A percentile compares a stretch with the other conserved stretches of the same genome.
Evolutionary conservation across 2,797 vertebrate genomes (phyloP).

Genomic region (Artibeus jamaicensis): DNA sequence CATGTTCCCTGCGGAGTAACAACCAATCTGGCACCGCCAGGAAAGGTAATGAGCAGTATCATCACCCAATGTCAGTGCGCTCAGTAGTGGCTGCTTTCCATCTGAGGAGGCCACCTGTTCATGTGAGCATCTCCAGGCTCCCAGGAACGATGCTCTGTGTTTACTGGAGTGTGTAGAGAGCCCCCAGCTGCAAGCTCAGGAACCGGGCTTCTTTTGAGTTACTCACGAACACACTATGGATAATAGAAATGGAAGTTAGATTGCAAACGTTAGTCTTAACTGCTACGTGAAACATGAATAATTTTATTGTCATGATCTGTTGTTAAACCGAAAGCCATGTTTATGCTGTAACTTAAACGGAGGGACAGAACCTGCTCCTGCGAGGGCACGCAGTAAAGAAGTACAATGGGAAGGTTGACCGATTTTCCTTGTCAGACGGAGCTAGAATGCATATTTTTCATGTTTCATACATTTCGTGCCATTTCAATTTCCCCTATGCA

Average conservation of each 20-base stretch:
- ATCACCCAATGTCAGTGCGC: slow-evolving; percentile 78
- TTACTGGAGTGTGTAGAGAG: neutral
- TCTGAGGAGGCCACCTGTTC: slow-evolving; percentile 77
- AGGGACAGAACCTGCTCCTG: slow-evolving; percentile 41
- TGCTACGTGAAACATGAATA: neutral
- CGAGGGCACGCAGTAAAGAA: slow-evolving; percentile 58
- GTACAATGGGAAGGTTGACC: slow-evolving; percentile 68
- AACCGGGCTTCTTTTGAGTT: neutral
- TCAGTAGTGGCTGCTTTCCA: slow-evolving; percentile 72
- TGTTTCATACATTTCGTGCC: slow-evolving; percentile 66
- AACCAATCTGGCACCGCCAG: slow-evolving; percentile 69
- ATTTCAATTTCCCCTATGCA: slow-evolving; percentile 65
- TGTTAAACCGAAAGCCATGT: neutral
- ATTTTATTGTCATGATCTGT: neutral
- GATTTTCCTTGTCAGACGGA: slow-evolving; percentile 77
- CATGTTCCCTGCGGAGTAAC: slow-evolving; percentile 70
- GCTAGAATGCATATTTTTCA: slow-evolving; percentile 69
- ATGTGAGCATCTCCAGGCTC: slow-evolving; percentile 50
- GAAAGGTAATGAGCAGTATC: slow-evolving; percentile 75
- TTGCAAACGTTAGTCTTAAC: neutral
- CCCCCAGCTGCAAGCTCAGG: neutral
- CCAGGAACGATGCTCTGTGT: neutral
- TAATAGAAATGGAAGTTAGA: neutral
- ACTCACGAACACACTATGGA: neutral
- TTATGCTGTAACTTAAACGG: slow-evolving; percentile 45